A percentile compares a stretch with the other conserved stretches of the same genome.
phyloP scores from a whole-genome alignment of 2,797 vertebrate species.

The Trachurus trachurus region DNA sequence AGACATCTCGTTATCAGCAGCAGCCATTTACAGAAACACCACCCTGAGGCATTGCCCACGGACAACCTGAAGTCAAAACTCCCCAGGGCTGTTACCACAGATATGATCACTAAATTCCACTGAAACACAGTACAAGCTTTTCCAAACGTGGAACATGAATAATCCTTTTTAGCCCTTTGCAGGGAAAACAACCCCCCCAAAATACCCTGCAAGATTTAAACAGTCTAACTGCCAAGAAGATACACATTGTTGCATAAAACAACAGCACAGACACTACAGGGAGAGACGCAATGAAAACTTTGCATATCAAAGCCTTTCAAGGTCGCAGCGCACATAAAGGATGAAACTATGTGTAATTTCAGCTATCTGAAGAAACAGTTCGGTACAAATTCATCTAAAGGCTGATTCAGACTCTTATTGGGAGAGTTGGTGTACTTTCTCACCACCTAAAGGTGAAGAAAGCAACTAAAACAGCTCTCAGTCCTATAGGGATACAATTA shows the following conservation, averaged over 20 bases:
- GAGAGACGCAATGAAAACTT: conserved; percentile 14
- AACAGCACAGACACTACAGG: conserved; percentile 4
- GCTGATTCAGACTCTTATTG: conserved; percentile 3
- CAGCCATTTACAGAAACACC: conserved; percentile 46
- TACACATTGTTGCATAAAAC: background rate
- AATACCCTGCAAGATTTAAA: background rate
- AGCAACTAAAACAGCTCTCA: conserved; percentile 27
- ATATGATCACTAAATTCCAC: conserved; percentile 11
- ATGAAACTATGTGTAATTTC: conserved; percentile 21
- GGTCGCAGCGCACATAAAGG: conserved; percentile 29
- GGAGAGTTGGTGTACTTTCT: conserved; percentile 12
- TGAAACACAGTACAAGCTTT: conserved; percentile 9
- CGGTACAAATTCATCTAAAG: conserved; percentile 16
- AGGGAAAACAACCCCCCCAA: background rate
- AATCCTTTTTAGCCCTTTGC: background rate
- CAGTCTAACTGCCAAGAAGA: background rate
- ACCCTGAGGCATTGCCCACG: conserved; percentile 35
- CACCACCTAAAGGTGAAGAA: conserved; percentile 38
- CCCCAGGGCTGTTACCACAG: conserved; percentile 1
- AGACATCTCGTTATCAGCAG: background rate
- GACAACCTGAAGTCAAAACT: conserved; percentile 27
- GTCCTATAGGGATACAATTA: conserved; percentile 41
- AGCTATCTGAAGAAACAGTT: conserved; percentile 5
- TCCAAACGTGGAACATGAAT: background rate
- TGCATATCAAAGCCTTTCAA: conserved; percentile 27